Conservation (phyloP, 2,113 vertebrate genomes). For the Corythoichthys intestinalis region DNA sequence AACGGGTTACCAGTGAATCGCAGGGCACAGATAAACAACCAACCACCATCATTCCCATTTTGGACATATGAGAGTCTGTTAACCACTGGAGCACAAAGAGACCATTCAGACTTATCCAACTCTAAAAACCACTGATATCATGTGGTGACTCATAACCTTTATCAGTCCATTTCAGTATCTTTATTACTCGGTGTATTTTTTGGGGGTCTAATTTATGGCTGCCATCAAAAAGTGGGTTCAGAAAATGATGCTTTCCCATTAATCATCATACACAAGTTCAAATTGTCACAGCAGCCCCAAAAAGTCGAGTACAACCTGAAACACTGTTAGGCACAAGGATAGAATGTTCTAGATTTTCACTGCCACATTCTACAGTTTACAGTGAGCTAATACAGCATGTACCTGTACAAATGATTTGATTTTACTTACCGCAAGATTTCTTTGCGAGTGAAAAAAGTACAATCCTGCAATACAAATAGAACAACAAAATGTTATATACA, state of each 20-base stretch:
- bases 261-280: constrained; percentile 9
- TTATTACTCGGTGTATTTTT: constrained; percentile 32
- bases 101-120: too few relatives aligned
- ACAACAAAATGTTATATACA: constrained; percentile 1
- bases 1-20: too few relatives aligned
- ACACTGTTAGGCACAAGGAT: not conserved
- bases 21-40: too few relatives aligned
- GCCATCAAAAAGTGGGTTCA: not conserved
- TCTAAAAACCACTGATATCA: constrained; percentile 28
- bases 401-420: not conserved
- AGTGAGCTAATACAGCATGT: not conserved
- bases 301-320: constrained; percentile 34
- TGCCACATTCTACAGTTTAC: not conserved
- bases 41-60: too few relatives aligned
- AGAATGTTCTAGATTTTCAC: not conserved
- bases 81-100: too few relatives aligned
- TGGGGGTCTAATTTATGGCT: constrained; percentile 32
- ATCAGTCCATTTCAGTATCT: constrained; percentile 37
- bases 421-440: constrained; percentile 93
- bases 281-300: constrained; percentile 8
- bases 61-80: too few relatives aligned
- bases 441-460: constrained; percentile 95
- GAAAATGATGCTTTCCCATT: constrained; percentile 7
- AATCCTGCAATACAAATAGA: constrained; percentile 81
- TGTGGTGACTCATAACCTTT: constrained; percentile 49